These are phyloP conservation scores for Dendroctonus ponderosae DNA, from an alignment of 1,140 invertebrate genomes.

Conservation along the genomic window DNA sequence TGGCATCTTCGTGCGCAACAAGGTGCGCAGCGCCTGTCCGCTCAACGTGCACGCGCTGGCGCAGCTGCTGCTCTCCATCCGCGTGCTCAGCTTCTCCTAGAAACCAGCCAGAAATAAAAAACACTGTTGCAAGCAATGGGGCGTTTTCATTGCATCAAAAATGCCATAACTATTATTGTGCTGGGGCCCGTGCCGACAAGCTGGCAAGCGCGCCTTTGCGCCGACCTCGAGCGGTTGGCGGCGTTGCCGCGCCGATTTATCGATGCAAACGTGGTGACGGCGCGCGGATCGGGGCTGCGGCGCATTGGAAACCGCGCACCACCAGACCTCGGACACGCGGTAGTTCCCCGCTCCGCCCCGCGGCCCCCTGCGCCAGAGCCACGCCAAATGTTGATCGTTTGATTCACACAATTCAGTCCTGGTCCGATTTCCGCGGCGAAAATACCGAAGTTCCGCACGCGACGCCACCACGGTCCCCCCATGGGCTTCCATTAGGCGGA, in stretches of 20 bases:
- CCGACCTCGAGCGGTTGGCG: too few relatives aligned
- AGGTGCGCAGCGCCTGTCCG: slow-evolving; percentile 35
- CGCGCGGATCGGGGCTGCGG: neutral
- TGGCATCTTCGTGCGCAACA: slow-evolving; percentile 41
- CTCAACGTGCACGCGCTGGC: slow-evolving; percentile 38
- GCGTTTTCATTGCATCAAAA: too few relatives aligned
- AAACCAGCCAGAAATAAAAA: neutral
- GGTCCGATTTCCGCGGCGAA: slow-evolving; percentile 17
- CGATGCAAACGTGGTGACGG: neutral
- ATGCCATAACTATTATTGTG: too few relatives aligned
- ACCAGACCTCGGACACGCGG: slow-evolving; percentile 31
- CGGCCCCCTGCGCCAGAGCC: slow-evolving; percentile 20
- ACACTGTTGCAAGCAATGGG: neutral
- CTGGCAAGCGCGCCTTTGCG: too few relatives aligned
- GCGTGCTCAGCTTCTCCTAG: slow-evolving; percentile 46
- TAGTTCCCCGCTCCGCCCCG: slow-evolving; percentile 3
- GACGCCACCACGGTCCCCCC: neutral
- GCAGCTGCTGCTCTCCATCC: slow-evolving; percentile 39
- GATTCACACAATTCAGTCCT: slow-evolving; percentile 18
- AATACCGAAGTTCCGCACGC: slow-evolving; percentile 2
- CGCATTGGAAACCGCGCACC: slow-evolving; percentile 25
- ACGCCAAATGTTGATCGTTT: slow-evolving; percentile 30
- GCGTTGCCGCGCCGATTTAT: too few relatives aligned
- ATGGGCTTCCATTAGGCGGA: slow-evolving; percentile 17
- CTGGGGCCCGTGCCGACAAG: too few relatives aligned